Evolutionary conservation across 1,140 invertebrate genomes (phyloP).

Genomic region (Polypedilum vanderplanki): DNA sequence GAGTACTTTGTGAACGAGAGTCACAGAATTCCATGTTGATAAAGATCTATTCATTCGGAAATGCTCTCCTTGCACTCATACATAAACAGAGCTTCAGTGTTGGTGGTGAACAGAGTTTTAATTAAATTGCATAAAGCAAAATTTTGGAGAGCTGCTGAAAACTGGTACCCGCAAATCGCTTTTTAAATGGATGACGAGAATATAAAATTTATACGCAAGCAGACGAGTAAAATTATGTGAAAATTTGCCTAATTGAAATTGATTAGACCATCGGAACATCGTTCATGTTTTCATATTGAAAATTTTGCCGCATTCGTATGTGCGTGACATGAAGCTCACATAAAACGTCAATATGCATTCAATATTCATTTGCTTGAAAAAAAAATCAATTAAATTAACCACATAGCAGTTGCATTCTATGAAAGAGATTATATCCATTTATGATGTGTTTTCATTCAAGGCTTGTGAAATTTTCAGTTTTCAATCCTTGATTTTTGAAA

Average conservation of each 20-base stretch:
- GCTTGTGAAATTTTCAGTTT: too few relatives aligned
- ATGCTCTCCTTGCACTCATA: neutral
- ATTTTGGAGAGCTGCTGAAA: neutral
- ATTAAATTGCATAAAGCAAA: neutral
- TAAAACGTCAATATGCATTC: too few relatives aligned
- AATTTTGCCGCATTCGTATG: too few relatives aligned
- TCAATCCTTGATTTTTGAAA: too few relatives aligned
- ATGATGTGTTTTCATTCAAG: neutral
- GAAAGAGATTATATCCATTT: constrained; percentile 1
- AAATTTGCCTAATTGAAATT: constrained; percentile 26
- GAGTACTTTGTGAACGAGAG: neutral
- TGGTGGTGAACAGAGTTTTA: neutral
- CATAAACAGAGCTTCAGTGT: too few relatives aligned
- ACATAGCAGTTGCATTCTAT: neutral
- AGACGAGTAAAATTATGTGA: constrained; percentile 8
- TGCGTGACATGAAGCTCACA: too few relatives aligned
- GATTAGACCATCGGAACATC: neutral
- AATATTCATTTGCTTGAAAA: neutral
- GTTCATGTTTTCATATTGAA: too few relatives aligned
- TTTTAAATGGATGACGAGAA: neutral
- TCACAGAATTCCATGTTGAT: neutral
- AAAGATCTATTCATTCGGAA: neutral
- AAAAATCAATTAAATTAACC: constrained; percentile 19
- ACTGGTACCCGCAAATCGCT: neutral
- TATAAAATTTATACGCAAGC: neutral